Evolutionary conservation across 2,113 vertebrate species (phyloP).

Genomic region (Vulpes lagopus): DNA sequence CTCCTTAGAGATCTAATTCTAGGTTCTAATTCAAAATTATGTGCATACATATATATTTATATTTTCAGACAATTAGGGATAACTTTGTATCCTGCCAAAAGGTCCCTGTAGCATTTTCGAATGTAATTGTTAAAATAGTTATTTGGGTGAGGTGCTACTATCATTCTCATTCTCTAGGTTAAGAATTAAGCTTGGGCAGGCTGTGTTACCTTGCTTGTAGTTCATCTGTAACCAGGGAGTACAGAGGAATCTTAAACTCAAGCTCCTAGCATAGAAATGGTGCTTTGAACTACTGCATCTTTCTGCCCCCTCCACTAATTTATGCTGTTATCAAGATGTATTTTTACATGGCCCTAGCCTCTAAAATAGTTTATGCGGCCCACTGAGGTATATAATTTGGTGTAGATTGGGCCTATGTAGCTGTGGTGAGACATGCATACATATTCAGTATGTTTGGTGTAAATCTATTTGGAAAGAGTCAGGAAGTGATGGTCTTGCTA

Average conservation of each 20-base stretch:
- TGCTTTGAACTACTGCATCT: background rate
- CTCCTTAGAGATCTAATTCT: background rate
- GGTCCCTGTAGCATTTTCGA: background rate
- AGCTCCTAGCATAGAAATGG: background rate
- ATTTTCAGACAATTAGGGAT: background rate
- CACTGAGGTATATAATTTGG: background rate
- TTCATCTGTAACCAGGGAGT: background rate
- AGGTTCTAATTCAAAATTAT: background rate
- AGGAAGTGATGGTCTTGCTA: background rate
- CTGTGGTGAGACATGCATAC: background rate
- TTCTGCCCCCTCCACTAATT: background rate
- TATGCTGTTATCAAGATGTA: background rate
- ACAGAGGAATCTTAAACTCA: background rate
- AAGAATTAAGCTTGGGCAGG: background rate
- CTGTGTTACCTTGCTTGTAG: rapidly evolving
- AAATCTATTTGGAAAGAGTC: background rate
- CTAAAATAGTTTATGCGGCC: background rate
- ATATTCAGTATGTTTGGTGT: background rate
- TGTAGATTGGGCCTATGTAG: background rate
- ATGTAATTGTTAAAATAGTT: background rate
- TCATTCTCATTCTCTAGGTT: background rate
- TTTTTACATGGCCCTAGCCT: background rate
- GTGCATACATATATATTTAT: background rate
- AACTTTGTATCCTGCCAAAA: background rate
- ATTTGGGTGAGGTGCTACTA: background rate